phyloP scores from a whole-genome alignment of 30 jellyfish, hydroid and myxozoan genomes.

The Aurelia sp. region DNA sequence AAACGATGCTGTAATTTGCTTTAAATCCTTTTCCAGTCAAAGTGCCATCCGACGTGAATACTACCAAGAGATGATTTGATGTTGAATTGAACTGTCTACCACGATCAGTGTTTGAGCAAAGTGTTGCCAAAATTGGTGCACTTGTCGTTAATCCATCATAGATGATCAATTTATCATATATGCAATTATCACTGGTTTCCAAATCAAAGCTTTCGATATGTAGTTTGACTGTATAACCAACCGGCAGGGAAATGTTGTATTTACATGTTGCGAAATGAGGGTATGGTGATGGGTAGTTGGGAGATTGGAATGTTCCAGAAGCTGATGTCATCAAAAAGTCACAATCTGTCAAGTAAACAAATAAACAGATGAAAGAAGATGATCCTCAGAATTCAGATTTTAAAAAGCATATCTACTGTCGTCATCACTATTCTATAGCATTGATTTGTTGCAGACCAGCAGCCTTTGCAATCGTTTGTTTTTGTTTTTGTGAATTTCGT shows the following conservation, averaged over 20 bases:
- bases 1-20: background rate
- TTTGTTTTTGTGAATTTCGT: no score
- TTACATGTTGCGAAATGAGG: background rate
- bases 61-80: background rate
- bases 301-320: background rate
- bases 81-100: background rate
- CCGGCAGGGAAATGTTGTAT: background rate
- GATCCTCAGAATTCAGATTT: no score
- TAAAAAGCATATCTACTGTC: no score
- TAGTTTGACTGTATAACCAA: background rate
- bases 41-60: background rate
- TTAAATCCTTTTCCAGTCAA: background rate
- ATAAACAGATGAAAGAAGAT: no score
- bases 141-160: background rate
- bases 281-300: background rate
- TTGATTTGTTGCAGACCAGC: no score
- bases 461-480: no score
- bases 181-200: background rate
- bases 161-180: background rate
- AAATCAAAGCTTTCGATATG: background rate
- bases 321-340: background rate
- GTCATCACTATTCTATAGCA: no score
- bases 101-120: background rate
- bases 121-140: background rate
- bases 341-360: background rate